A percentile compares a stretch with the other conserved stretches of the same genome.
Conservation (phyloP, 2,888 invertebrate genomes). For the Cyclophora albipunctata region DNA sequence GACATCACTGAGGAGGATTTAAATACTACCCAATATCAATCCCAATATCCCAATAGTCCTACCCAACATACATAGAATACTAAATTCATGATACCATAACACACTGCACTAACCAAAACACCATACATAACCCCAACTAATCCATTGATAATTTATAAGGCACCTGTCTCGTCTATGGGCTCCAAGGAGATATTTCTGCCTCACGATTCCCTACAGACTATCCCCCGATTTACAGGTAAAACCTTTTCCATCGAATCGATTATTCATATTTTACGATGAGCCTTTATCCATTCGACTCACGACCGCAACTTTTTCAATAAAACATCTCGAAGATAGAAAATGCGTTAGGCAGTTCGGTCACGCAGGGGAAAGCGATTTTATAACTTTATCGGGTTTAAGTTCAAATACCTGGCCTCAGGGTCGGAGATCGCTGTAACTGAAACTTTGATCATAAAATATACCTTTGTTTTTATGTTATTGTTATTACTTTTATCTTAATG, state of each 20-base stretch:
- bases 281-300: slow-evolving; percentile 61
- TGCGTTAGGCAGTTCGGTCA: slow-evolving; percentile 62
- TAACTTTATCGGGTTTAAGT: slow-evolving; percentile 62
- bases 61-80: no score
- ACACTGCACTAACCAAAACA: no score
- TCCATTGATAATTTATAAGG: slow-evolving; percentile 12
- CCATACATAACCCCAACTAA: slow-evolving; percentile 1
- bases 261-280: slow-evolving; percentile 66
- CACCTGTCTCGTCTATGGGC: slow-evolving; percentile 21
- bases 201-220: slow-evolving; percentile 21
- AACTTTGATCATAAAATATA: slow-evolving; percentile 7
- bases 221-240: slow-evolving; percentile 32
- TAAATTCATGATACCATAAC: no score
- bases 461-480: no score
- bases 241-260: slow-evolving; percentile 31
- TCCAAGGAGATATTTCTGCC: slow-evolving; percentile 22
- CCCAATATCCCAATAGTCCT: no score
- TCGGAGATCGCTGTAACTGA: slow-evolving; percentile 24
- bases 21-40: no score
- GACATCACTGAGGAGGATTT: no score
- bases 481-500: no score
- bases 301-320: slow-evolving; percentile 72
- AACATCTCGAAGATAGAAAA: slow-evolving; percentile 54
- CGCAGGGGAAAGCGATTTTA: slow-evolving; percentile 67
- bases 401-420: slow-evolving; percentile 45